Conservation (phyloP, 2,113 vertebrate species). For the Solea senegalensis region DNA sequence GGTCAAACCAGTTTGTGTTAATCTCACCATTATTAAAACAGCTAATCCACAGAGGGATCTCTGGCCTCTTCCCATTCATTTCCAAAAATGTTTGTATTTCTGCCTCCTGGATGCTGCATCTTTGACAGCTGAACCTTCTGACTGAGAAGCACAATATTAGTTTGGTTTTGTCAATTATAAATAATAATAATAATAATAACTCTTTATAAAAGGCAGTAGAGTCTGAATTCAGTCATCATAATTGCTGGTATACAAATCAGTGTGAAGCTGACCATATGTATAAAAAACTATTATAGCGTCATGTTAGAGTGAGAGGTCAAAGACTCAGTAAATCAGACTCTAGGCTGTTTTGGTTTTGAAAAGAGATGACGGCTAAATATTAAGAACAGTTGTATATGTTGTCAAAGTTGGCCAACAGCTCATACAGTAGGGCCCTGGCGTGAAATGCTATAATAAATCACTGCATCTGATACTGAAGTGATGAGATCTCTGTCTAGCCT, state of each 20-base stretch:
- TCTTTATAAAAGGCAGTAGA: not conserved
- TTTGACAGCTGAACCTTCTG: not conserved
- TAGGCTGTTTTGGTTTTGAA: not conserved
- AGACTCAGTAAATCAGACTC: not conserved
- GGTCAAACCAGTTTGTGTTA: not conserved
- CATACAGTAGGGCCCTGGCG: not conserved
- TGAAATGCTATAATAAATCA: constrained; percentile 9
- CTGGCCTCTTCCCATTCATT: not conserved
- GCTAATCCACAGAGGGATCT: not conserved
- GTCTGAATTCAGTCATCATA: not conserved
- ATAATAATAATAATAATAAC: too few species aligned
- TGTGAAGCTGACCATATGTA: not conserved
- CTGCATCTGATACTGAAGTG: constrained; percentile 10
- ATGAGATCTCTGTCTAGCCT: constrained; percentile 14
- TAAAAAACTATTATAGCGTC: not conserved
- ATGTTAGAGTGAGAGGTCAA: not conserved
- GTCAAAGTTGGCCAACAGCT: not conserved
- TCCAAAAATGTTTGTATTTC: not conserved
- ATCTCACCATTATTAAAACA: not conserved
- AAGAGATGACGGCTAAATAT: not conserved
- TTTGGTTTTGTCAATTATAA: not conserved
- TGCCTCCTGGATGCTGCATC: not conserved
- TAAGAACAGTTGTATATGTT: not conserved
- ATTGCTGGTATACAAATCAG: not conserved
- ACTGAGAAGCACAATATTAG: not conserved